Evolutionary conservation across 1,140 invertebrate genomes (phyloP).

Genomic region (Drosophila baimaii): DNA sequence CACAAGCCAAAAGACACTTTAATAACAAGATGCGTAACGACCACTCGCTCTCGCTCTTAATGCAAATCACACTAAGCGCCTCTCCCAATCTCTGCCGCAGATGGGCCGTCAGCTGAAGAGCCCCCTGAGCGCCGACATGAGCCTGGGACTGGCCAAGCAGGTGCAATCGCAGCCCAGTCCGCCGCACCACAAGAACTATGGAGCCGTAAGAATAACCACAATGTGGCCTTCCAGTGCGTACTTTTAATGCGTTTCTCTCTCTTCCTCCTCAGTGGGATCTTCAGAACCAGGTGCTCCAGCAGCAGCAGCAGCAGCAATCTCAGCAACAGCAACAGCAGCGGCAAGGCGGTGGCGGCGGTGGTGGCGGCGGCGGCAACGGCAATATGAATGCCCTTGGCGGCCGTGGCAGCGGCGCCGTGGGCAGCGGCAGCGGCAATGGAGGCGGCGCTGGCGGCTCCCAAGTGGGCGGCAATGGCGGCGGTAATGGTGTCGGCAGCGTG

Average conservation of each 20-base stretch:
- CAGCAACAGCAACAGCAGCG: conserved; percentile 84
- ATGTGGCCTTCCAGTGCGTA: no score
- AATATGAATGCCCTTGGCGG: conserved; percentile 77
- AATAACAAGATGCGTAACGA: no score
- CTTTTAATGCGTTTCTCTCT: conserved; percentile 12
- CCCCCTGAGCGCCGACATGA: conserved; percentile 85
- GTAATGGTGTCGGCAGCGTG: conserved; percentile 68
- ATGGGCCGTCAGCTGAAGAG: conserved; percentile 86
- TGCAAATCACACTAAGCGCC: no score
- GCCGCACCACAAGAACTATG: conserved; percentile 87
- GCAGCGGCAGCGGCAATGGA: conserved; percentile 50
- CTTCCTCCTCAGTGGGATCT: conserved; percentile 71
- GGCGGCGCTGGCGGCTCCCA: conserved; percentile 48
- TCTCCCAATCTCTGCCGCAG: conserved; percentile 28
- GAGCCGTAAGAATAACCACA: no score
- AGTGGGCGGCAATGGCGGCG: conserved; percentile 64
- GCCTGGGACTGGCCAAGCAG: conserved; percentile 78
- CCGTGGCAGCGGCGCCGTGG: conserved; percentile 52
- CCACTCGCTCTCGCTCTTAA: no score
- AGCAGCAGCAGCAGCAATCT: conserved; percentile 84
- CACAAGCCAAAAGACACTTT: no score
- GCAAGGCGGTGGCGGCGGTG: conserved; percentile 25
- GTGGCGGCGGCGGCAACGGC: conserved; percentile 60
- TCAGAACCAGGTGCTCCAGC: conserved; percentile 85
- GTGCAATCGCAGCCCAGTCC: conserved; percentile 86